Evolutionary conservation across 2,797 vertebrate genomes (phyloP), one percentile per base, ranked within the genome.

Genomic region (Mallotus villosus): DNA sequence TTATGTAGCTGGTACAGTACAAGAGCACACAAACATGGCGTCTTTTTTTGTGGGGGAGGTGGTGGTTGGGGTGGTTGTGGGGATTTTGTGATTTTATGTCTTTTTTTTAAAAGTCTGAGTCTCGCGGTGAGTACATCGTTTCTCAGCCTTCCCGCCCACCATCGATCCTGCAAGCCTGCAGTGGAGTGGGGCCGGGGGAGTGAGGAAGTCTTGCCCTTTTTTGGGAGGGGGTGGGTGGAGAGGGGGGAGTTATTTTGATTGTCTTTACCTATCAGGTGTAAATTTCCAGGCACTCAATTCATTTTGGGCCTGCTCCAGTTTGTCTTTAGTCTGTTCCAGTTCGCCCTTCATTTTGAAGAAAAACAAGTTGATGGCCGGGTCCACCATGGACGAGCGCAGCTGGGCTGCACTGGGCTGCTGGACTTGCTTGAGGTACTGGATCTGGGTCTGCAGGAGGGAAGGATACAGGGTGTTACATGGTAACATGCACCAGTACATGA

Each of bases 271-370:
- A 99, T 99, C 97, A 97, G 98, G 97, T 96, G 96, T 99, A 99
- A 99, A 99, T 95, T 99, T 99, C 98, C 97, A 99, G 97, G 98
- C 97, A 99, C 97, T 99, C 97, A 99, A 96, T 99, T 99, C 98
- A 99, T 99, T 99, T 99, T 99, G 97, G 94, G 97, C 98, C 97
- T 99, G 97, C 97, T 99, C 97, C 97, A 99, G 97, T 99, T 99
- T 99, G 96, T 99, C 98, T 98, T 98, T 99, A 96, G 97, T 99
- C 97, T 99, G 97, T 98, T 99, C 97, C 96, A 99, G 96, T 99
- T 99, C 97, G 84, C 94, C 95, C 97, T 99, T 99, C 97, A 99
- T 99, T 99, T 99, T 99, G 94, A 98, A 96, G 97, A 99, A 99
- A 98, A 99, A 98, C 94, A 99, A 98, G 96, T 98, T 99, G 97